A percentile compares a stretch with the other conserved stretches of the same genome.
These are phyloP conservation scores for Mythimna impura DNA, from an alignment of 2,888 invertebrate species.

Conservation along the genomic window DNA sequence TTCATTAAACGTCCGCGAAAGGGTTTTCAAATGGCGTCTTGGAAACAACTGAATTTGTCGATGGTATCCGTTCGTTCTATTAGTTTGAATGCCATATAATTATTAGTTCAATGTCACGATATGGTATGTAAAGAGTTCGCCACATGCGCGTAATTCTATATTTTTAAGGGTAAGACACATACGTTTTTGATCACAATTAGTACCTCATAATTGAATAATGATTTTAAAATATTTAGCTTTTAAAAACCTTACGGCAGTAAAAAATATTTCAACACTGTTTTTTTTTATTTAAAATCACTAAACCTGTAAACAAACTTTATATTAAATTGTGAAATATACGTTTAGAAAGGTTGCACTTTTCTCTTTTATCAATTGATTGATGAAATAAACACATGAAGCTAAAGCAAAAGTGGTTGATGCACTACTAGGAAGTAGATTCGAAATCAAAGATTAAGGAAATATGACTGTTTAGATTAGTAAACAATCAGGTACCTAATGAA, in stretches of 20 bases:
- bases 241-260: not conserved
- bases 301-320: not conserved
- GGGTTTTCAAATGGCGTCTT: conserved; percentile 11
- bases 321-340: not conserved
- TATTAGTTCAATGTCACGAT: conserved; percentile 79
- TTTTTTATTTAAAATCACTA: not conserved
- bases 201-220: not conserved
- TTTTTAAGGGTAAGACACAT: conserved; percentile 57
- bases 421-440: not conserved
- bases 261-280: not conserved
- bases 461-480: not conserved
- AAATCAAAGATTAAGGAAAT: not conserved
- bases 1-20: not conserved
- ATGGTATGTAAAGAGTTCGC: conserved; percentile 64
- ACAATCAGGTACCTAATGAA: not conserved
- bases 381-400: not conserved
- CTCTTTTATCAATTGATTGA: not conserved
- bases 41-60: conserved; percentile 57
- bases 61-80: conserved; percentile 59
- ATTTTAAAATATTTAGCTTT: not conserved
- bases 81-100: conserved; percentile 60
- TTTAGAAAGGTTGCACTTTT: not conserved
- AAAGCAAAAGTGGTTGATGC: not conserved
- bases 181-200: not conserved
- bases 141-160: conserved; percentile 57